phyloP scores from a whole-genome alignment of 2,888 invertebrate genomes.

The Drosophila borealis region DNA sequence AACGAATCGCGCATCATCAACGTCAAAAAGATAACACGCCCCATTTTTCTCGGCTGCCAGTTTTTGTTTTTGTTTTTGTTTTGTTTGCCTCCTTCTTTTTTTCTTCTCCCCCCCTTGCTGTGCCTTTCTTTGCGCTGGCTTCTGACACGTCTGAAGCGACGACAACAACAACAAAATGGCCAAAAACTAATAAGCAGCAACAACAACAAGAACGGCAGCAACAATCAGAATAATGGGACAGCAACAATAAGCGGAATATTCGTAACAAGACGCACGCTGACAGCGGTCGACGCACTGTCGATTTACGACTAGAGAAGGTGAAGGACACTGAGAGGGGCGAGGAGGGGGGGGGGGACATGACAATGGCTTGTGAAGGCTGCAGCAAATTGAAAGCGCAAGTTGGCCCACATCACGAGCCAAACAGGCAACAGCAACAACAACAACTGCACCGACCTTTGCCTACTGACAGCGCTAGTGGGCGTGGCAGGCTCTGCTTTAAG shows the following conservation, averaged over 20 bases:
- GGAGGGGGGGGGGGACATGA: not conserved
- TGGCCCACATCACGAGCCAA: constrained; percentile 17
- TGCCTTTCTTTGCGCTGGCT: constrained; percentile 18
- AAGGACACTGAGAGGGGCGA: constrained; percentile 4
- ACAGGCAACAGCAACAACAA: constrained; percentile 15
- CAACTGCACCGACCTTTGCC: constrained; percentile 32
- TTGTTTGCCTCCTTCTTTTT: constrained; percentile 15
- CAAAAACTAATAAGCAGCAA: constrained; percentile 68
- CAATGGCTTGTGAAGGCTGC: not conserved
- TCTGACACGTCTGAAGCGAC: constrained; percentile 43
- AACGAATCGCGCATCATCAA: constrained; percentile 66
- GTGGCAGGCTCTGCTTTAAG: constrained; percentile 30
- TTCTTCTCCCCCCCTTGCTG: constrained; percentile 2
- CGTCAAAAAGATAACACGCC: constrained; percentile 75
- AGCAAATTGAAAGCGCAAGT: constrained; percentile 39
- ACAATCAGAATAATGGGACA: constrained; percentile 25
- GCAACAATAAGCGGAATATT: constrained; percentile 34
- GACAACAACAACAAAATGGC: constrained; percentile 40
- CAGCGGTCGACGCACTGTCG: constrained; percentile 70
- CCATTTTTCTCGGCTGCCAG: constrained; percentile 67
- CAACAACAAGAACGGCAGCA: constrained; percentile 28
- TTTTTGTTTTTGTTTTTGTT: constrained; percentile 27
- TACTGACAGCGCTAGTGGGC: constrained; percentile 20
- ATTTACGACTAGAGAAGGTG: constrained; percentile 38
- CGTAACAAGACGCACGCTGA: constrained; percentile 54